These are phyloP conservation scores for Stegodyphus mimosarum DNA, from an alignment of 1,140 invertebrate species.

Conservation along the genomic window DNA sequence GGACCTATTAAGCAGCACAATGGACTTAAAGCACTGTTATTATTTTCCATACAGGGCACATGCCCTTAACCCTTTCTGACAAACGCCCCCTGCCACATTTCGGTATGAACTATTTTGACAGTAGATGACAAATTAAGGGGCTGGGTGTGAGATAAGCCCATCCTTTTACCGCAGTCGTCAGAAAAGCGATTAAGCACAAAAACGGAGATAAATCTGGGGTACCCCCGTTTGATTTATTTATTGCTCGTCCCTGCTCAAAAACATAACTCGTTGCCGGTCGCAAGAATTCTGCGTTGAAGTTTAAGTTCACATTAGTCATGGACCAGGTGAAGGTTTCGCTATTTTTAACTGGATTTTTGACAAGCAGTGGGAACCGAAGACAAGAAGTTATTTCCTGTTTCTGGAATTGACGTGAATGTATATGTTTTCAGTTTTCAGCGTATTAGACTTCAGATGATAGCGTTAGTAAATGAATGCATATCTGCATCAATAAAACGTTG, in stretches of 20 bases:
- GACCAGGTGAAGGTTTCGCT: slow-evolving; percentile 1
- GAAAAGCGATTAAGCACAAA: slow-evolving; percentile 47
- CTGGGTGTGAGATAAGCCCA: slow-evolving; percentile 26
- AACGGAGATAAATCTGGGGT: slow-evolving; percentile 48
- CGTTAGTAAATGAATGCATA: no score
- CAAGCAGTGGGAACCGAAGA: neutral
- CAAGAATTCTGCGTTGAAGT: slow-evolving; percentile 6
- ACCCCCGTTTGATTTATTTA: slow-evolving; percentile 38
- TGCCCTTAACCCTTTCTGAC: slow-evolving; percentile 15
- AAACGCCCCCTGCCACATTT: slow-evolving; percentile 43
- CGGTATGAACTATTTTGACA: slow-evolving; percentile 40
- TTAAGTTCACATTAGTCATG: slow-evolving; percentile 2
- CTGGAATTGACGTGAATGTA: neutral
- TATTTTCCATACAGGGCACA: slow-evolving; percentile 16
- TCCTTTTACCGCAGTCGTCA: slow-evolving; percentile 50
- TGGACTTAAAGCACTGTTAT: slow-evolving; percentile 24
- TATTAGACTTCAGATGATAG: no score
- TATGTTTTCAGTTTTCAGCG: neutral
- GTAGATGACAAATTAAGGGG: slow-evolving; percentile 45
- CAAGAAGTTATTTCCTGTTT: neutral
- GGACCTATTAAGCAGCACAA: slow-evolving; percentile 26
- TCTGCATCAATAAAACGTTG: no score
- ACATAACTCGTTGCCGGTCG: slow-evolving; percentile 12
- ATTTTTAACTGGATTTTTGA: slow-evolving; percentile 10
- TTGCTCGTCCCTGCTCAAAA: slow-evolving; percentile 4